A percentile compares a stretch with the other conserved stretches of the same genome.
Evolutionary conservation across 2,888 invertebrate genomes (phyloP).

Genomic region (Zhuqinia jingwanae): DNA sequence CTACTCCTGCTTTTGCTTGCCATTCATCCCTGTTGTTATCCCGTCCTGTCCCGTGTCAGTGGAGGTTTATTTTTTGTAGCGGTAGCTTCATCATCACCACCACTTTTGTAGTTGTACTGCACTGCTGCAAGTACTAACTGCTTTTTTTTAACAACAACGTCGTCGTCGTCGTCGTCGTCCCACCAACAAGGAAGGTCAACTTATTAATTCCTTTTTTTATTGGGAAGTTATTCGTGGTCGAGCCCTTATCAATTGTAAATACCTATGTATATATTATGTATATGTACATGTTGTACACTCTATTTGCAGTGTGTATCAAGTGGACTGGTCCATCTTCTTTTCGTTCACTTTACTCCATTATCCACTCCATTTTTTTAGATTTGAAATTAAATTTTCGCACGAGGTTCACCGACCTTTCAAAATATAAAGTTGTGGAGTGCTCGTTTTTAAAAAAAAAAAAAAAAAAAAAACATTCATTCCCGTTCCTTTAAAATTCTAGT

Average conservation of each 20-base stretch:
- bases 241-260: background rate
- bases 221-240: background rate
- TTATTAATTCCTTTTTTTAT: too few relatives aligned
- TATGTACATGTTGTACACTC: background rate
- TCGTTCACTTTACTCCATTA: background rate
- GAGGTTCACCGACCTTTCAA: conserved; percentile 74
- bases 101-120: too few relatives aligned
- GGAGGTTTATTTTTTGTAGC: too few relatives aligned
- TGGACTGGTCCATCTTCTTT: conserved; percentile 24
- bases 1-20: too few relatives aligned
- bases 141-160: too few relatives aligned
- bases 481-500: conserved; percentile 19
- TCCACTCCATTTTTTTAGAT: too few relatives aligned
- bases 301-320: background rate
- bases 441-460: too few relatives aligned
- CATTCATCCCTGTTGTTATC: conserved; percentile 34
- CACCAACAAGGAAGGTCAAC: conserved; percentile 37
- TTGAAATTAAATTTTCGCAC: conserved; percentile 72
- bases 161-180: background rate
- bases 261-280: background rate
- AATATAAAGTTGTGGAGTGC: too few relatives aligned
- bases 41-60: too few relatives aligned
- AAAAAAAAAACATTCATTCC: too few relatives aligned
- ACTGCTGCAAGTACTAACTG: too few relatives aligned
- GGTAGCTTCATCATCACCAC: too few relatives aligned